Evolutionary conservation across 2,888 invertebrate genomes (phyloP), one percentile per base, ranked within the genome.

Genomic region (Plagiodera versicolora): DNA sequence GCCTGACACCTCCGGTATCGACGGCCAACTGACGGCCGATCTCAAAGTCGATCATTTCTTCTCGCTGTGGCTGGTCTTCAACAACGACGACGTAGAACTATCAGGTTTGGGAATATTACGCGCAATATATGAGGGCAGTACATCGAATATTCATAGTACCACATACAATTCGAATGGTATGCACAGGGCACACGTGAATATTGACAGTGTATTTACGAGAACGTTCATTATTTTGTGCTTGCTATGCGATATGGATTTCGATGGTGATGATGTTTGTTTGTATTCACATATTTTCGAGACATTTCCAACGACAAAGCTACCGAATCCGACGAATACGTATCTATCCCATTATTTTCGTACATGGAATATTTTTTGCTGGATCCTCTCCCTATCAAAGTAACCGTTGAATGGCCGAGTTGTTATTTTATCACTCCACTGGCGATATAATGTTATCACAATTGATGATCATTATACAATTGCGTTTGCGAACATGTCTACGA

Each of bases 31-130:
- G 63, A 81, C 82, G 19, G 82, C 80, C 58, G 81, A 80, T 58
- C 77, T 81, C 20, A 80, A 78, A 57, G 82, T 83, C 63, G 82
- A 83, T 73, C 78, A 80, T 66, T 83, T 83, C 76, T 83, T 83
- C 75, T 81, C 82, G 11, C 75, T 83, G 53, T 83, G 83, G 83
- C 76, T 82, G 64, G 82, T 82, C 60, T 83, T 83, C 77, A 82
- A 82, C 74, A 81, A 83, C 67, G 81, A 81, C 64, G 81, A 81
- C 66, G 77, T 81, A 58, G 75, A 76, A 73, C 78, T 79, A 72
- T 81, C 82, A 77, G 81, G 82, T 81, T 58, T 62, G 65, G 61
- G 24, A 46, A 44, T 45, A 30, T 11, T 32, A 30, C 32, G 16
- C 14, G 44, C 19, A 44, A 5, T 16, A 16, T 16, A 17, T 10